A percentile compares a stretch with the other conserved stretches of the same genome.
Conservation (phyloP, 2,888 invertebrate species). For the Anoplius nigerrimus region DNA sequence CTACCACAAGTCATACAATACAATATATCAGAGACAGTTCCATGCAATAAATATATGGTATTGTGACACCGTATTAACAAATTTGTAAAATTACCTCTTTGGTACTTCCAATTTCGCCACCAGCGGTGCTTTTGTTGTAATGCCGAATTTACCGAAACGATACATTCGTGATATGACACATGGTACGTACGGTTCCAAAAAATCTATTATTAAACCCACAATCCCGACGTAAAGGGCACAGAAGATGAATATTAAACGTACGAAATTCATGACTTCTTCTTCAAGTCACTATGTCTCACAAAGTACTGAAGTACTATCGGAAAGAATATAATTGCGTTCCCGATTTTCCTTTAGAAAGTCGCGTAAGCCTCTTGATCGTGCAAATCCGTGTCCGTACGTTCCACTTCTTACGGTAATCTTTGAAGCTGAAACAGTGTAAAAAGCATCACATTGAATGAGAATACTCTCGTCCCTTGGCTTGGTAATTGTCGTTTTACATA, state of each 20-base stretch:
- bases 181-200: slow-evolving; percentile 82
- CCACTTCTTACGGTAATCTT: no score
- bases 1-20: slow-evolving; percentile 58
- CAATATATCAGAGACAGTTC: not conserved
- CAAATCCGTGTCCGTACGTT: no score
- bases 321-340: no score
- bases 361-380: no score
- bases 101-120: slow-evolving; percentile 80
- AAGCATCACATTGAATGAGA: not conserved
- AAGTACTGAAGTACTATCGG: no score
- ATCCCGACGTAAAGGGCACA: slow-evolving; percentile 72
- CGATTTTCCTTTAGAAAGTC: not conserved
- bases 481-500: no score
- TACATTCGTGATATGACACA: slow-evolving; percentile 80
- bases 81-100: slow-evolving; percentile 77
- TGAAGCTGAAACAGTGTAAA: no score
- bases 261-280: slow-evolving; percentile 54
- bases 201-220: slow-evolving; percentile 80
- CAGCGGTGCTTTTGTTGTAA: slow-evolving; percentile 75
- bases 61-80: not conserved
- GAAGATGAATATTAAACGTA: slow-evolving; percentile 60
- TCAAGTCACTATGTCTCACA: no score
- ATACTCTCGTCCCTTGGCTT: no score
- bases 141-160: slow-evolving; percentile 85
- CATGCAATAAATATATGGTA: slow-evolving; percentile 2